phyloP scores from a whole-genome alignment of 2,113 vertebrate genomes.

The Phyllopteryx taeniolatus region DNA sequence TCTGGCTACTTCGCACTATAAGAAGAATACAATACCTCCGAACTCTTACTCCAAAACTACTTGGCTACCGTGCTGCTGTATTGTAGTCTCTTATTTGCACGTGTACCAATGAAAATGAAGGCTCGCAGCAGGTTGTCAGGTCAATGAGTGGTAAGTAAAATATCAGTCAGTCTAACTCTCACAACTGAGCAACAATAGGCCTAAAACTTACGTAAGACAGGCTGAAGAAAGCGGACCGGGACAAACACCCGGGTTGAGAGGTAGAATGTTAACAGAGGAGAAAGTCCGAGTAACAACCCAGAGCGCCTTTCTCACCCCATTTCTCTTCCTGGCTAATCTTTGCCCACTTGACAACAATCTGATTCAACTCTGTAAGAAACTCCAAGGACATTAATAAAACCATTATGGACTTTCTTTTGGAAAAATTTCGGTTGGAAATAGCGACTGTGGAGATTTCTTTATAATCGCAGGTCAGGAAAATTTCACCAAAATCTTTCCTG shows the following conservation, averaged over 20 bases:
- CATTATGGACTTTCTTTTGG: background rate
- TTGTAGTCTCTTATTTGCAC: too few relatives aligned
- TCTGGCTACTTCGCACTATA: background rate
- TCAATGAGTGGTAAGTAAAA: background rate
- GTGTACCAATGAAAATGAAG: too few relatives aligned
- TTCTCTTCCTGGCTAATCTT: too few relatives aligned
- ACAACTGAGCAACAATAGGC: background rate
- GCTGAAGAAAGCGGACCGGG: background rate
- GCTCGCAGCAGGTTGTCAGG: too few relatives aligned
- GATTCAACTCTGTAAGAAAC: background rate
- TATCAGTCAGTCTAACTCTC: background rate
- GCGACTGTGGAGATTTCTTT: background rate
- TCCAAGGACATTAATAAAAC: background rate
- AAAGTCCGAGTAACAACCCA: background rate
- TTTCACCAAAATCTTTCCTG: background rate
- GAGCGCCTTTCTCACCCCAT: background rate
- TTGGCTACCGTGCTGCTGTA: too few relatives aligned
- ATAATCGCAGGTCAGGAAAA: too few relatives aligned
- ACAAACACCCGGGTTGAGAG: background rate
- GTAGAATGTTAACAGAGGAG: background rate
- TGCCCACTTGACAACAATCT: too few relatives aligned
- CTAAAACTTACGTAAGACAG: background rate
- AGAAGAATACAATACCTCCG: background rate
- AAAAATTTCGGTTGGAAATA: background rate
- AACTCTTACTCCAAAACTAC: background rate